Evolutionary conservation across 2,888 invertebrate genomes (phyloP).

Genomic region (Margaritifera margaritifera): DNA sequence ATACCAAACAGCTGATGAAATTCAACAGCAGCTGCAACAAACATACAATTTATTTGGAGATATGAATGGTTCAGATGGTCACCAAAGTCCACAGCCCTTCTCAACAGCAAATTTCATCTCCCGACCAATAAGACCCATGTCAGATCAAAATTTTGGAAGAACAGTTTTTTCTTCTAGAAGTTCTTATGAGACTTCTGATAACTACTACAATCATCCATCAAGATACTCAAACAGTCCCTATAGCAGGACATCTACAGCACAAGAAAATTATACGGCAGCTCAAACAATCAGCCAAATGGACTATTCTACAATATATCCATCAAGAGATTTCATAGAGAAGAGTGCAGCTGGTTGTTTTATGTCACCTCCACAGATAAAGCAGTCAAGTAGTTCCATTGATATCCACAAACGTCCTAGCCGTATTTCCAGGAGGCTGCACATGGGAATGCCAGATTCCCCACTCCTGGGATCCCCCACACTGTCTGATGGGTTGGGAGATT

Average conservation of each 20-base stretch:
- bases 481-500: no score
- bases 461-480: no score
- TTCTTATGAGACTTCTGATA: slow-evolving; percentile 26
- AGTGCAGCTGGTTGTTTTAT: neutral
- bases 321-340: slow-evolving; percentile 25
- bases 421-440: no score
- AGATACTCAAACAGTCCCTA: neutral
- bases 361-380: neutral
- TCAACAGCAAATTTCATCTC: neutral
- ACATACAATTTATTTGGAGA: neutral
- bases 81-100: neutral
- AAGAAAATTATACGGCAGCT: neutral
- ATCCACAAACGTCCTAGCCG: no score
- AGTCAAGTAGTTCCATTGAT: neutral
- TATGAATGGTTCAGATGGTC: slow-evolving; percentile 1
- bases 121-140: neutral
- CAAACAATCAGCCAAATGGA: slow-evolving; percentile 14
- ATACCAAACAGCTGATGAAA: slow-evolving; percentile 4
- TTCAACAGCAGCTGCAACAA: no score
- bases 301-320: slow-evolving; percentile 35
- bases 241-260: slow-evolving; percentile 12
- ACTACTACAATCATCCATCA: neutral
- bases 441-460: no score
- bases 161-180: slow-evolving; percentile 17
- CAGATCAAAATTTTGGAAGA: no score